These are phyloP conservation scores for Drosophila malerkotliana DNA, from an alignment of 1,140 invertebrate species.

Conservation along the genomic window DNA sequence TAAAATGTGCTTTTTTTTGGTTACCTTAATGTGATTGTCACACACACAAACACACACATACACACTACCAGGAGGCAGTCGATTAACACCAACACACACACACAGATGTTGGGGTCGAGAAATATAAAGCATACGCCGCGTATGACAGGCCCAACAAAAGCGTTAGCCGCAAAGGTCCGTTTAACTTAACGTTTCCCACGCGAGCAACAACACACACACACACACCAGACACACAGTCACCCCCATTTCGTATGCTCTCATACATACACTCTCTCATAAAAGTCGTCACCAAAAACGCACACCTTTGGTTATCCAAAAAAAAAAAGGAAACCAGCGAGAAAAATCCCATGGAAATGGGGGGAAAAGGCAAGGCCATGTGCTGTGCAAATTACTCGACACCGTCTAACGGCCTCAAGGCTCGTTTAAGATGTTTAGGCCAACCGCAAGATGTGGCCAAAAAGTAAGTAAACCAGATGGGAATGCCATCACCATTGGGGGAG, in stretches of 20 bases:
- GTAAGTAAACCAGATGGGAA: conserved; percentile 26
- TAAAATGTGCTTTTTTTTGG: conserved; percentile 70
- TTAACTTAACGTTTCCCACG: conserved; percentile 69
- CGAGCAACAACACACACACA: conserved; percentile 35
- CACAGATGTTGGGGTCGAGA: not conserved
- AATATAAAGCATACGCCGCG: conserved; percentile 53
- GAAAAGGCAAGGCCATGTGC: conserved; percentile 30
- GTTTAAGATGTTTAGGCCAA: conserved; percentile 35
- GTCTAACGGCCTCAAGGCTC: conserved; percentile 34
- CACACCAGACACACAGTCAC: not conserved
- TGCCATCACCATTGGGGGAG: not conserved
- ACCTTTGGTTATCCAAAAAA: conserved; percentile 8
- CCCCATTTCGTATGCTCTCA: not conserved
- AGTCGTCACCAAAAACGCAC: conserved; percentile 27
- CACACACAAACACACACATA: conserved; percentile 5
- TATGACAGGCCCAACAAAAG: conserved; percentile 49
- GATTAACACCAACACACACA: conserved; percentile 63
- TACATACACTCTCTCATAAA: conserved; percentile 32
- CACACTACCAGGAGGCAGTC: conserved; percentile 56
- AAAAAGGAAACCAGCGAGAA: not conserved
- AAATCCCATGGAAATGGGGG: no score
- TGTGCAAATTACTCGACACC: conserved; percentile 37
- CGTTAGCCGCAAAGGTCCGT: conserved; percentile 68
- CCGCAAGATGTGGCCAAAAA: conserved; percentile 39
- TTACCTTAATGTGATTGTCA: conserved; percentile 76